phyloP scores from a whole-genome alignment of 2,113 vertebrate genomes.

The Perca schrenkii region DNA sequence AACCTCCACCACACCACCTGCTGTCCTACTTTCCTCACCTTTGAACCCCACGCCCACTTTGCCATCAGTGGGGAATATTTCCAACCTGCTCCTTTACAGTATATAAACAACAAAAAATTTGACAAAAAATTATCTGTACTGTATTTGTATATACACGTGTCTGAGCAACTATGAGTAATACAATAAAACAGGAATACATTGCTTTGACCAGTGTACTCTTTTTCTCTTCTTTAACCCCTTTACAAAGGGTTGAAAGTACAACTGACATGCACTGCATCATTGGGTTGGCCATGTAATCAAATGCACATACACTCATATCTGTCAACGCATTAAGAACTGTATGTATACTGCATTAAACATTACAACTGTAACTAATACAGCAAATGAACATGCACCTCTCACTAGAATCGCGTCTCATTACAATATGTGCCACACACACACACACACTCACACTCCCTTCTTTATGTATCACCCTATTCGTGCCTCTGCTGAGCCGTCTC shows the following conservation, averaged over 20 bases:
- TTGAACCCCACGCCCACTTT: conserved; percentile 79
- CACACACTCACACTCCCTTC: background rate
- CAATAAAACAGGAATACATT: conserved; percentile 86
- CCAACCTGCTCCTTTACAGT: conserved; percentile 93
- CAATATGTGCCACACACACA: conserved; percentile 20
- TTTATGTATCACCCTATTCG: background rate
- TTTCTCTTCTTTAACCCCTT: background rate
- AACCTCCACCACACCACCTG: conserved; percentile 66
- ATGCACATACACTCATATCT: conserved; percentile 11
- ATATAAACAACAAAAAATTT: conserved; percentile 88
- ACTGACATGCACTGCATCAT: background rate
- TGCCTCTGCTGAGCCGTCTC: conserved; percentile 1
- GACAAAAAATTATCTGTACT: conserved; percentile 94
- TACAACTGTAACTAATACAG: conserved; percentile 9
- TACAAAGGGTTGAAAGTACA: conserved; percentile 10
- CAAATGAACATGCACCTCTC: conserved; percentile 33
- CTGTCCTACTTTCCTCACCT: conserved; percentile 88
- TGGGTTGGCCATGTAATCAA: background rate
- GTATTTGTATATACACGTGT: conserved; percentile 99
- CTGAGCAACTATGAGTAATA: conserved; percentile 98
- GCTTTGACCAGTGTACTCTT: conserved; percentile 65
- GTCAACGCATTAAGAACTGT: background rate
- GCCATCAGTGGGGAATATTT: conserved; percentile 91
- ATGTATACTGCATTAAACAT: conserved; percentile 23
- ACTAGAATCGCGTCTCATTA: conserved; percentile 34